Percentiles rank a stretch among this genome's conserved stretches.
phyloP scores from a whole-genome alignment of 2,888 invertebrate species.

The Eudemis profundana region DNA sequence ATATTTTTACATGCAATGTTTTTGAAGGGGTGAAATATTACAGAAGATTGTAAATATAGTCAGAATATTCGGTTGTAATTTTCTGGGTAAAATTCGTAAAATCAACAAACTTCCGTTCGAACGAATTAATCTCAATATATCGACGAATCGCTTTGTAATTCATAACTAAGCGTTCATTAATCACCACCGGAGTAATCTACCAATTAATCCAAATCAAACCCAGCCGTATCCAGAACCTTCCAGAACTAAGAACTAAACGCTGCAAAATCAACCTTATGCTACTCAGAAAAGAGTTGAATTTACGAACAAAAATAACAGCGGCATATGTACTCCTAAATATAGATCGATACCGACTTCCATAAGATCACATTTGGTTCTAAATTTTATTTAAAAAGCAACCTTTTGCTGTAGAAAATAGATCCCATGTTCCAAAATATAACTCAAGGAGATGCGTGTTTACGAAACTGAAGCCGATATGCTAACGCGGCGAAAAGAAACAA shows the following conservation, averaged over 20 bases:
- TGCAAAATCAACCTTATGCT: not conserved
- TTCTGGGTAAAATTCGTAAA: not conserved
- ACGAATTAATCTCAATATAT: constrained; percentile 21
- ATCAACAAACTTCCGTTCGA: not conserved
- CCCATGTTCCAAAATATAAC: not conserved
- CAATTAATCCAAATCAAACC: constrained; percentile 40
- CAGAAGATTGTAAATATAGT: too few relatives aligned
- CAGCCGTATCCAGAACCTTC: constrained; percentile 1
- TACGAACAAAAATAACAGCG: not conserved
- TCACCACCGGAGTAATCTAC: constrained; percentile 26
- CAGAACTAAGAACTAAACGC: not conserved
- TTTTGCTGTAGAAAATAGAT: not conserved
- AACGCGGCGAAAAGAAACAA: constrained; percentile 12
- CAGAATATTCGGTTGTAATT: too few relatives aligned
- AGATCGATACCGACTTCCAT: not conserved
- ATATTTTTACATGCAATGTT: too few relatives aligned
- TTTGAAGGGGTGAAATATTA: too few relatives aligned
- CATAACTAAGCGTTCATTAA: constrained; percentile 35
- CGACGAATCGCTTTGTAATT: constrained; percentile 19
- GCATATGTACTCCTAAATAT: not conserved
- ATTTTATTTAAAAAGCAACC: not conserved
- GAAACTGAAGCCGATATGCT: constrained; percentile 3
- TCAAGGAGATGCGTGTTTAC: too few relatives aligned
- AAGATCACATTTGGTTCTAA: not conserved
- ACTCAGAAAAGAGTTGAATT: not conserved